Conservation (phyloP, 2,113 vertebrate genomes). For the Petroica traversi region DNA sequence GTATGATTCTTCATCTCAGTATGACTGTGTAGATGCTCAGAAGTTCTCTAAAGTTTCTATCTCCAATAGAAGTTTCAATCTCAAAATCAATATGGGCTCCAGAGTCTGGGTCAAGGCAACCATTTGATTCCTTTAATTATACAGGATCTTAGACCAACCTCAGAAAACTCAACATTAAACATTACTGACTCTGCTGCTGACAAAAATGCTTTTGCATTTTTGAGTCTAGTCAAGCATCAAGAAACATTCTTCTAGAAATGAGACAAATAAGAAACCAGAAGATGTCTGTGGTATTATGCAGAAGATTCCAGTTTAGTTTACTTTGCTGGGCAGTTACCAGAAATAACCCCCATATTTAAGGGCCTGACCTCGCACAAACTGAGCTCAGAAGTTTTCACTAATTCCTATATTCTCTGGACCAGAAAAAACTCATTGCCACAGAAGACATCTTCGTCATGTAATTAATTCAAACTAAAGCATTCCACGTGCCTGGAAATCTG, state of each 20-base stretch:
- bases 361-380: background rate
- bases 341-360: background rate
- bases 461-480: background rate
- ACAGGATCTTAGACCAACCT: background rate
- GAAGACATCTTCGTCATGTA: background rate
- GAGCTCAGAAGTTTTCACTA: background rate
- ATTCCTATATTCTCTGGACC: background rate
- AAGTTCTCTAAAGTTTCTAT: background rate
- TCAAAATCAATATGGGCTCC: background rate
- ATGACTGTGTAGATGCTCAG: background rate
- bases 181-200: background rate
- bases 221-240: background rate
- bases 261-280: background rate
- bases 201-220: background rate
- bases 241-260: background rate
- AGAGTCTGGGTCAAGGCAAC: background rate
- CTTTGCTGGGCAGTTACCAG: background rate
- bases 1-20: background rate
- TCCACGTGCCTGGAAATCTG: background rate
- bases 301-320: background rate
- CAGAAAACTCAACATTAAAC: background rate
- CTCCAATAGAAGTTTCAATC: background rate
- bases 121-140: background rate
- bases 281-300: fast-evolving
- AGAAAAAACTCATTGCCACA: background rate